Base-by-base conservation (phyloP, 2,113 vertebrate genomes). In the Morone chrysops region DNA sequence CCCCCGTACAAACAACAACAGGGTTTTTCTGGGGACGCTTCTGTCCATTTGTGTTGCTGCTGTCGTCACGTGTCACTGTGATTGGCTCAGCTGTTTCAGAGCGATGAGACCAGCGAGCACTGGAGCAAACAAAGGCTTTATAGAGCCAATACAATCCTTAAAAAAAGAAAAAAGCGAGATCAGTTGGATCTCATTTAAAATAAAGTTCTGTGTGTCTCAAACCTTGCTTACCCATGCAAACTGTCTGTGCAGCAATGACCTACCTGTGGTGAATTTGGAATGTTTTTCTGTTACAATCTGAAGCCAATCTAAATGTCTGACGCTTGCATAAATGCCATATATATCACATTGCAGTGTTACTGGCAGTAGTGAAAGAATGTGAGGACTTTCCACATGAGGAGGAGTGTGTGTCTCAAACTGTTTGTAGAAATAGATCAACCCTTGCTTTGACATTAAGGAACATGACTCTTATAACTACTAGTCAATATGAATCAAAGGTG, bases 381-480 rank as follows among this genome's bases (percentile, higher is more conserved):
- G 16, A 56, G 38, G 25, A 18, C 45, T 22, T 17, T 13, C 6
- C 18, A 18, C 12, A 40, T 57, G 7, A 47, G 40, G 20, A 8
- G 7, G 18, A 17, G 20, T 5, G 25, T 40, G 47, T 54, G 62
- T 31, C 31, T 31, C 2, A 31, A 31, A 31, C 31, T 31, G 31
- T 31, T 3, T 31, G 31, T 31, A 31, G 0, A 40, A 59, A 50
- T 47, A 79, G 40, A 71, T 36, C 25, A 61, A 54, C 9, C 57
- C 18, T 70, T 70, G 62, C 84, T 78, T 40, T 61, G 63, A 76
- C 54, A 68, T 57, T 41, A 12, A 18, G 56, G 48, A 77, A 20
- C 31, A 51, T 31, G 50, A 79, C 17, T 72, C 47, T 41, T 61
- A 17, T 3, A 69, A 68, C 36, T 50, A 40, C 20, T 11, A 0